Evolutionary conservation across 2,888 invertebrate genomes (phyloP), one percentile per base, ranked within the genome.

Genomic region (Listrodromus nycthemerus): DNA sequence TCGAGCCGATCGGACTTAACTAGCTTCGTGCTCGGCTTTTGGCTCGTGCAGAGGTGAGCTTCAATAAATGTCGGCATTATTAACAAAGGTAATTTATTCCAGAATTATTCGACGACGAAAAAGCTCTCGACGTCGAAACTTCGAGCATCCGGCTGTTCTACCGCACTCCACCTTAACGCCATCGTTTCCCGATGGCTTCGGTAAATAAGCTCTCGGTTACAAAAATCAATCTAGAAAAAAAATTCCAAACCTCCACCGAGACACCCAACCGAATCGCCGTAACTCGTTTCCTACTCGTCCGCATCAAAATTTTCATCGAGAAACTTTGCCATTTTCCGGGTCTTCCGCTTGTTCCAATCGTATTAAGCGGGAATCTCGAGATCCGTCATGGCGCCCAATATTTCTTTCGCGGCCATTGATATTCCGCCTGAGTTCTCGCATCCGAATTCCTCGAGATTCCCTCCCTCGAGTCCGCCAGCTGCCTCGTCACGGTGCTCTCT

Each of bases 401-500:
- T 77, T 74, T 71, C 33, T 50, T 69, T 74, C 37, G 50, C 50
- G 21, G 52, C 79, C 85, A 76, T 86, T 84, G 76, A 84, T 83
- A 84, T 85, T 86, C 84, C 81, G 77, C 70, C 67, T 84, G 61
- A 76, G 81, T 83, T 30, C 80, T 69, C 71, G 70, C 65, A 79
- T 50, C 52, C 70, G 71, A 78, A 83, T 73, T 82, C 76, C 65
- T 78, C 75, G 75, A 79, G 79, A 83, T 79, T 67, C 74, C 78
- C 83, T 73, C 65, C 80, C 80, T 79, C n/a, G n/a, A n/a, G n/a
- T n/a, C 71, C 67, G 78, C 71, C 83, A 85, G 80, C 85, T 82
- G 83, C 76, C 79, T 63, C 82, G 66, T 77, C 73, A 58, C 80
- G 78, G 78, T 71, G 82, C 83, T 85, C 82, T 70, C 82, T 69